A percentile compares a stretch with the other conserved stretches of the same genome.
phyloP scores from a whole-genome alignment of 2,113 vertebrate species.

The Lampris incognitus region DNA sequence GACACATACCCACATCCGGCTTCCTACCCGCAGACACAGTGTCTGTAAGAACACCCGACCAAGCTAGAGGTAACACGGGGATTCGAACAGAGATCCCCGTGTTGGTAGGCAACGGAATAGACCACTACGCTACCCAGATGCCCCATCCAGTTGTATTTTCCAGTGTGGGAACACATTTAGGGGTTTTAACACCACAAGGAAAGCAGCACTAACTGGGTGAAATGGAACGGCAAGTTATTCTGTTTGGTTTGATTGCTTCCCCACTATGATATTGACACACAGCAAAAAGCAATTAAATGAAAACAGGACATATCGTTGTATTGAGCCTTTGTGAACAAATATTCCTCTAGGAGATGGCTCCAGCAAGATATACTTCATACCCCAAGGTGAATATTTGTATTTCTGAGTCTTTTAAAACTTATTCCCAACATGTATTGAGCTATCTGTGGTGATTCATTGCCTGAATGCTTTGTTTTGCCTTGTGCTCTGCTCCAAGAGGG shows the following conservation, averaged over 20 bases:
- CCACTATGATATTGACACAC: slow-evolving; percentile 51
- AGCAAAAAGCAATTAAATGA: slow-evolving; percentile 61
- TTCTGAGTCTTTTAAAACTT: slow-evolving; percentile 67
- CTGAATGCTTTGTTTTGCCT: slow-evolving; percentile 72
- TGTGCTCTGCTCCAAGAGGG: slow-evolving; percentile 52
- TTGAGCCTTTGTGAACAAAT: slow-evolving; percentile 54
- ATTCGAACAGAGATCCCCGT: no score
- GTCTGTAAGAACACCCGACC: no score
- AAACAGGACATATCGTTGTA: slow-evolving; percentile 51
- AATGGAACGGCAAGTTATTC: slow-evolving; percentile 53
- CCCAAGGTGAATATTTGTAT: slow-evolving; percentile 74
- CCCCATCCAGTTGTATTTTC: no score
- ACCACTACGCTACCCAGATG: no score
- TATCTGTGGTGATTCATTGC: slow-evolving; percentile 73
- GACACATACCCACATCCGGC: no score
- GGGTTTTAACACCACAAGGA: slow-evolving; percentile 22
- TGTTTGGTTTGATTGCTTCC: slow-evolving; percentile 34
- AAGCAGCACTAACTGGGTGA: slow-evolving; percentile 32
- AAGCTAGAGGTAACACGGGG: no score
- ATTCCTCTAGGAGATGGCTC: slow-evolving; percentile 51
- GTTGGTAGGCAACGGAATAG: no score
- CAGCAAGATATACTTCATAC: slow-evolving; percentile 50
- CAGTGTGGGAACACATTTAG: background rate
- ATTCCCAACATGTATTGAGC: slow-evolving; percentile 60
- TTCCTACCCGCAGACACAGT: no score